Evolutionary conservation across 2,113 vertebrate species (phyloP).

Genomic region (Prunella himalayana): DNA sequence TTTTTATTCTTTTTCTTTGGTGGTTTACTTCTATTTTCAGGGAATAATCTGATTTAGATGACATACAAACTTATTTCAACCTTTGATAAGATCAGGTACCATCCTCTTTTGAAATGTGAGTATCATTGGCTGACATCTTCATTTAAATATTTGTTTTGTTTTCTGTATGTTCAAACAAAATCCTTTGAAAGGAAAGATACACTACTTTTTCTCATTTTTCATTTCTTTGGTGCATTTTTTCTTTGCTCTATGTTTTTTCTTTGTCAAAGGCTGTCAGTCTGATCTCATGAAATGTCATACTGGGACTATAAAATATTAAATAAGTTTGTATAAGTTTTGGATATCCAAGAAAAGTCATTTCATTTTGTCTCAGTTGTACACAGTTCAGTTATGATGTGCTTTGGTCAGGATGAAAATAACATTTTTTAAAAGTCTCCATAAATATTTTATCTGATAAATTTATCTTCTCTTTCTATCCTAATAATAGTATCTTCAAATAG

Average conservation of each 20-base stretch:
- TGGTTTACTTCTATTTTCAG: neutral
- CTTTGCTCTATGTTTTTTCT: neutral
- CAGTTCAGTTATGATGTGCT: neutral
- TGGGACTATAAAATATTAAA: slow-evolving; percentile 28
- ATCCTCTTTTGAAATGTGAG: neutral
- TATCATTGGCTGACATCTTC: neutral
- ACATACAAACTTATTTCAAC: neutral
- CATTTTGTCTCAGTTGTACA: neutral
- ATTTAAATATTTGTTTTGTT: neutral
- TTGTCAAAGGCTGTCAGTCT: neutral
- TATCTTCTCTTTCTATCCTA: neutral
- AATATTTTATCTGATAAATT: slow-evolving; percentile 21
- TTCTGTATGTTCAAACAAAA: neutral
- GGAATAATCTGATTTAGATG: neutral
- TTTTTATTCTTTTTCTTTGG: neutral
- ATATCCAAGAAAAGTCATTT: neutral
- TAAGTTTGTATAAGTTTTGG: slow-evolving; percentile 22
- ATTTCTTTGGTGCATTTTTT: neutral
- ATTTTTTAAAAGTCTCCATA: neutral
- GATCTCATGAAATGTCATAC: neutral
- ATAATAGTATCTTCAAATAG: neutral
- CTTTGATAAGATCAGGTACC: neutral
- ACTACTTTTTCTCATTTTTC: neutral
- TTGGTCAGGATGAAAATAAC: neutral
- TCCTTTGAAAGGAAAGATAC: neutral